Evolutionary conservation across 1,140 invertebrate genomes (phyloP).

Genomic region (Drosophila novamexicana): DNA sequence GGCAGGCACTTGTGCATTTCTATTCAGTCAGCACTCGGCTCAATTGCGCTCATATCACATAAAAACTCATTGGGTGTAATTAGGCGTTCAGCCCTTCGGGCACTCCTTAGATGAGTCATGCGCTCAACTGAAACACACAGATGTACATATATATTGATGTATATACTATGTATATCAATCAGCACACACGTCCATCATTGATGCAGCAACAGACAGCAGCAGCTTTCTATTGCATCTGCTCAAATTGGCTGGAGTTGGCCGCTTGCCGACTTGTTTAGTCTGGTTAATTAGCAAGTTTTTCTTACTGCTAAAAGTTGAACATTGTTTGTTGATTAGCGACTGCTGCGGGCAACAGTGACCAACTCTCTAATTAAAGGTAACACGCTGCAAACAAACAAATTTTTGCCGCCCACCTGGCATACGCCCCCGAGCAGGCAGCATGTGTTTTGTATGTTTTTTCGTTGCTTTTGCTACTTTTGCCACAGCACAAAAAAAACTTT

Average conservation of each 20-base stretch:
- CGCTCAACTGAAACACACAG: conserved; percentile 25
- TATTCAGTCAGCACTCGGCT: conserved; percentile 9
- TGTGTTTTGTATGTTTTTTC: conserved; percentile 15
- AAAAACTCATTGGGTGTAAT: conserved; percentile 65
- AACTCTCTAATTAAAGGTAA: conserved; percentile 48
- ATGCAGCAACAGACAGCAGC: conserved; percentile 31
- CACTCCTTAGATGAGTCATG: conserved; percentile 65
- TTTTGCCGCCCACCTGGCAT: conserved; percentile 30
- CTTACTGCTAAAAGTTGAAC: conserved; percentile 35
- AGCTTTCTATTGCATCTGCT: conserved; percentile 46
- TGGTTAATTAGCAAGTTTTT: conserved; percentile 52
- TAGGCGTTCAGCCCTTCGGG: conserved; percentile 54
- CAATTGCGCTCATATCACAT: conserved; percentile 49
- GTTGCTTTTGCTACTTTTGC: conserved; percentile 41
- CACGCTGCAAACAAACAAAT: conserved; percentile 35
- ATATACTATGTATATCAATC: conserved; percentile 23
- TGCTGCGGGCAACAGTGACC: conserved; percentile 21
- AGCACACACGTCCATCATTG: conserved; percentile 49
- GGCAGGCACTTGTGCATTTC: conserved; percentile 9
- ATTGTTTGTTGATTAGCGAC: conserved; percentile 41
- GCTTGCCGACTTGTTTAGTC: conserved; percentile 26
- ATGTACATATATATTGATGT: conserved; percentile 19
- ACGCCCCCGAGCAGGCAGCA: conserved; percentile 7
- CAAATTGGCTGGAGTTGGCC: conserved; percentile 10
- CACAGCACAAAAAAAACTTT: conserved; percentile 25